phyloP scores from a whole-genome alignment of 2,888 invertebrate genomes.

The Cerastis leucographa region DNA sequence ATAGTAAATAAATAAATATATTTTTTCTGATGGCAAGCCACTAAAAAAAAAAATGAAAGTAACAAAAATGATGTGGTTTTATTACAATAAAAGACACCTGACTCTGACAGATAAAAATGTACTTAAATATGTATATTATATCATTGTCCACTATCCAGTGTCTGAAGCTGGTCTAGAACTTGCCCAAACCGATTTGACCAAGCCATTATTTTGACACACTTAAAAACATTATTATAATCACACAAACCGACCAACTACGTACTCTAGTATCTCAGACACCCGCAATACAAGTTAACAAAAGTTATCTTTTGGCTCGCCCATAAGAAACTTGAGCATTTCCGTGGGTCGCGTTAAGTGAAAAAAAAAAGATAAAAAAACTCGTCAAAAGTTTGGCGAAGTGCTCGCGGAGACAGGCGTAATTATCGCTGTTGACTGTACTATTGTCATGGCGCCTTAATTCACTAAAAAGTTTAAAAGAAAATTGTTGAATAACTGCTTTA shows the following conservation, averaged over 20 bases:
- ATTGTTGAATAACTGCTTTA: slow-evolving; percentile 60
- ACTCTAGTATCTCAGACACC: slow-evolving; percentile 21
- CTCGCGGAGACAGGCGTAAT: slow-evolving; percentile 65
- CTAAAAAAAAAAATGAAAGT: not conserved
- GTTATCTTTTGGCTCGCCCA: slow-evolving; percentile 62
- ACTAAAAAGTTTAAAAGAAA: slow-evolving; percentile 63
- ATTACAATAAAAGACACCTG: not conserved
- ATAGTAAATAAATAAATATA: no score
- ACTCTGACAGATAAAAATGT: not conserved
- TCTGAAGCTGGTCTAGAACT: not conserved
- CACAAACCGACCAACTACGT: slow-evolving; percentile 5
- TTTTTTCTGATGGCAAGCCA: not conserved
- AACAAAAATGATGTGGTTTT: not conserved
- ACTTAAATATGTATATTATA: not conserved
- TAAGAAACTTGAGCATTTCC: slow-evolving; percentile 65
- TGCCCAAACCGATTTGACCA: not conserved
- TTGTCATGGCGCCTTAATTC: slow-evolving; percentile 62
- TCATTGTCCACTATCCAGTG: not conserved
- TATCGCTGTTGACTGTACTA: slow-evolving; percentile 61
- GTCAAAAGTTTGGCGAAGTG: slow-evolving; percentile 64
- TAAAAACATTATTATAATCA: not conserved
- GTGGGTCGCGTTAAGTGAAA: slow-evolving; percentile 64
- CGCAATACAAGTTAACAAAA: slow-evolving; percentile 58
- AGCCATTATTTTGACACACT: not conserved
- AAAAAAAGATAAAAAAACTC: slow-evolving; percentile 55